Conservation (phyloP, 2,888 invertebrate species). For the Andrena bicolor region DNA sequence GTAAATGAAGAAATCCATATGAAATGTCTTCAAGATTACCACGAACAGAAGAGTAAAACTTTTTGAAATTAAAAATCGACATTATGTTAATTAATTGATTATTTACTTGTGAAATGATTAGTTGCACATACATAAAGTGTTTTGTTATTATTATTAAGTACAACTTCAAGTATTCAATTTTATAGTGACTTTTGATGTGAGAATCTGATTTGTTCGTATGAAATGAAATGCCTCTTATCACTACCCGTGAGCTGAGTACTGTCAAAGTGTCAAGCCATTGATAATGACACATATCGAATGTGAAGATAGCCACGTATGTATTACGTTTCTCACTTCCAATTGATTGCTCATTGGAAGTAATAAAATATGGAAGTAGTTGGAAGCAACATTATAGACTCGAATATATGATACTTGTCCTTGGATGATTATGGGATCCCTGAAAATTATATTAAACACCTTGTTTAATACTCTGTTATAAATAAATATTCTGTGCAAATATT, state of each 20-base stretch:
- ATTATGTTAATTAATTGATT: too few species aligned
- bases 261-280: slow-evolving; percentile 26
- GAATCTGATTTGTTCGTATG: not conserved
- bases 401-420: slow-evolving; percentile 10
- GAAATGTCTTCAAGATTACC: too few species aligned
- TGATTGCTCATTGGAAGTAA: slow-evolving; percentile 1
- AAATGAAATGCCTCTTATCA: slow-evolving; percentile 29
- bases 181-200: not conserved
- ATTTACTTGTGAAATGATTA: too few species aligned
- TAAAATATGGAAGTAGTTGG: slow-evolving; percentile 27
- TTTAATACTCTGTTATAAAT: too few species aligned
- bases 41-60: too few species aligned
- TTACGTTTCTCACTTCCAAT: slow-evolving; percentile 56
- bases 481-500: too few species aligned
- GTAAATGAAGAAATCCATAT: too few species aligned
- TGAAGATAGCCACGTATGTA: slow-evolving; percentile 16
- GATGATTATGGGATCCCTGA: too few species aligned
- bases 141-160: not conserved
- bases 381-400: slow-evolving; percentile 2
- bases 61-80: too few species aligned
- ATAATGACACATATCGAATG: slow-evolving; percentile 47
- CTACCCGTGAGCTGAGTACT: slow-evolving; percentile 17
- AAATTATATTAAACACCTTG: too few species aligned
- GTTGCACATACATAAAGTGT: too few species aligned
- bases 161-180: not conserved